Evolutionary conservation across 2,113 vertebrate genomes (phyloP).

Genomic region (Micromys minutus): DNA sequence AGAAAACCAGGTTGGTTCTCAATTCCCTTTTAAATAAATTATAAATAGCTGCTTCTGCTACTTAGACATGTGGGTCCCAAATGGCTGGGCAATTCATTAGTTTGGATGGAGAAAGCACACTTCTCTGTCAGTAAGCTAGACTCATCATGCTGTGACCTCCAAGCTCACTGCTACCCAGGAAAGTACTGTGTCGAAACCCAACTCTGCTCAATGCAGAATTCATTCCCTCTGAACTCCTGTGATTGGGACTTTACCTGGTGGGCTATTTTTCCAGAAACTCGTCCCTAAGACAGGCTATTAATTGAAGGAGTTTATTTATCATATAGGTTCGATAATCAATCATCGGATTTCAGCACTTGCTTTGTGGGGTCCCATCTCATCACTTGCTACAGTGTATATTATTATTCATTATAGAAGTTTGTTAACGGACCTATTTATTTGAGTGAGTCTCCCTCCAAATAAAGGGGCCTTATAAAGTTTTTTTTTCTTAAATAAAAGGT

Average conservation of each 20-base stretch:
- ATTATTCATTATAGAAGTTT: constrained; percentile 86
- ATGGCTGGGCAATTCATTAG: constrained; percentile 54
- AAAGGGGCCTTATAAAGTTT: constrained; percentile 83
- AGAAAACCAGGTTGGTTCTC: constrained; percentile 70
- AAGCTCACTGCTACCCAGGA: neutral
- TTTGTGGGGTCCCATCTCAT: constrained; percentile 85
- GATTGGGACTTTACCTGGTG: constrained; percentile 52
- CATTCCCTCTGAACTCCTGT: constrained; percentile 45
- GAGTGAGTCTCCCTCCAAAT: constrained; percentile 86
- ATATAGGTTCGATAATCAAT: constrained; percentile 84
- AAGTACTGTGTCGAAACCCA: neutral
- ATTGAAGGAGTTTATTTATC: constrained; percentile 84
- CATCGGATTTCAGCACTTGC: constrained; percentile 86
- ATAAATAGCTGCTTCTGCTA: constrained; percentile 66
- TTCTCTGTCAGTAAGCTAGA: neutral
- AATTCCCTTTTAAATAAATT: constrained; percentile 67
- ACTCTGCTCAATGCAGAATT: constrained; percentile 41
- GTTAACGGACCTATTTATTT: constrained; percentile 88
- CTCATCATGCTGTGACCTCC: neutral
- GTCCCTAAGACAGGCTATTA: constrained; percentile 79
- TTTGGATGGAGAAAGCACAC: constrained; percentile 44
- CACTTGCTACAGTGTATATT: constrained; percentile 85
- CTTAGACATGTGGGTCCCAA: constrained; percentile 42
- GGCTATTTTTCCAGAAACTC: constrained; percentile 72
- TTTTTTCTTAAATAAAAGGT: constrained; percentile 82